These are phyloP conservation scores for Gracilinanus agilis DNA, from an alignment of 2,113 vertebrate genomes.

Conservation along the genomic window DNA sequence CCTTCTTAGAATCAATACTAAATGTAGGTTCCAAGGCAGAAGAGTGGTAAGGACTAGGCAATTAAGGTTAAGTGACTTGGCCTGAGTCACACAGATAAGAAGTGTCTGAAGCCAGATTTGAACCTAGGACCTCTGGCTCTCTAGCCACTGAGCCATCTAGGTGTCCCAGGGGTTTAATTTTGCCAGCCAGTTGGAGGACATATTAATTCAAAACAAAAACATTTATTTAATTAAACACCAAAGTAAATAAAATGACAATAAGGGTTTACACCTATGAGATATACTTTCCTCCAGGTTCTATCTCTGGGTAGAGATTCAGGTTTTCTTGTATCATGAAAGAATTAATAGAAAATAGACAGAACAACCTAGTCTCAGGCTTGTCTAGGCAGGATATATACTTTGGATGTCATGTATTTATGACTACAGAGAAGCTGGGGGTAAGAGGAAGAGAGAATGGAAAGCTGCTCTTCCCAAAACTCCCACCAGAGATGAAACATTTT, in stretches of 20 bases:
- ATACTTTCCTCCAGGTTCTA: background rate
- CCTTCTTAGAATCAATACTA: too few species aligned
- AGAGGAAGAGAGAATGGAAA: background rate
- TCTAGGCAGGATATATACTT: background rate
- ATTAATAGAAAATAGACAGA: background rate
- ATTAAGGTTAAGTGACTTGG: too few species aligned
- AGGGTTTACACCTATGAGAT: background rate
- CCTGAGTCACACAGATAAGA: too few species aligned
- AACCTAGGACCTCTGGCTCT: too few species aligned
- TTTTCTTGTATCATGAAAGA: background rate
- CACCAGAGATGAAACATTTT: background rate
- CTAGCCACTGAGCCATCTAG: too few species aligned
- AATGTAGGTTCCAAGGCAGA: too few species aligned
- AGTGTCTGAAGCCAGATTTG: too few species aligned
- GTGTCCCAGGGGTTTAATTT: background rate
- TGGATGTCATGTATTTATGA: background rate
- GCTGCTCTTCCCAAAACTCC: background rate
- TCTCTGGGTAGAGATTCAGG: background rate
- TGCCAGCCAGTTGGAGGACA: background rate
- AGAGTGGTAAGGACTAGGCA: too few species aligned
- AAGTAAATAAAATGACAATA: background rate
- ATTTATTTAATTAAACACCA: background rate
- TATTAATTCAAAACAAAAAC: background rate
- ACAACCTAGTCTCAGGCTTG: background rate
- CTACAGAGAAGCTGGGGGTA: background rate